These are phyloP conservation scores for Philhelius pedissequus DNA, from an alignment of 2,888 invertebrate species.

Conservation along the genomic window DNA sequence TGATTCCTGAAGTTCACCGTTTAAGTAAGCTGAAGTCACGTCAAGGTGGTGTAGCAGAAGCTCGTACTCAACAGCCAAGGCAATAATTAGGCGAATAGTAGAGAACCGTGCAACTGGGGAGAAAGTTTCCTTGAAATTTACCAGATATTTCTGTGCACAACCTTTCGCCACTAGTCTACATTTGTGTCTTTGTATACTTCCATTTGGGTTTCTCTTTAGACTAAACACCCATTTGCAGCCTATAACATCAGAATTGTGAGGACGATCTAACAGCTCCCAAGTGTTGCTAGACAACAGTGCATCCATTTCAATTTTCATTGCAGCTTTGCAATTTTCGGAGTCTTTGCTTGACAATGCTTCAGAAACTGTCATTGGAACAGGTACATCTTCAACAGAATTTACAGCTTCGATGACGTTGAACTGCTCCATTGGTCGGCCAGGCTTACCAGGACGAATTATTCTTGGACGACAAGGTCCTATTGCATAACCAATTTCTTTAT, in stretches of 20 bases:
- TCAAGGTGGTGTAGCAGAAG: constrained; percentile 3
- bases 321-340: not conserved
- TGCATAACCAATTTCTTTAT: no score
- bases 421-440: no score
- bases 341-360: not conserved
- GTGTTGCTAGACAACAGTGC: constrained; percentile 11
- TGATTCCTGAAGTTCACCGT: constrained; percentile 25
- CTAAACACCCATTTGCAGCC: constrained; percentile 40
- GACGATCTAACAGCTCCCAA: constrained; percentile 33
- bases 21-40: constrained; percentile 26
- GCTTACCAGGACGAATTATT: no score
- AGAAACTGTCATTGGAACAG: not conserved
- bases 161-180: constrained; percentile 30
- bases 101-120: not conserved
- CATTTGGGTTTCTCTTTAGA: constrained; percentile 16
- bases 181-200: not conserved
- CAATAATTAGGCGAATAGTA: not conserved
- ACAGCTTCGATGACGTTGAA: not conserved
- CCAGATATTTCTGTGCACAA: not conserved
- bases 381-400: not conserved
- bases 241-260: constrained; percentile 6
- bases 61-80: not conserved
- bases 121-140: constrained; percentile 6
- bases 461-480: no score
- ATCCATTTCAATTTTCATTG: constrained; percentile 6